Conservation (phyloP, 2,888 invertebrate species). For the Drosophila engyochracea region DNA sequence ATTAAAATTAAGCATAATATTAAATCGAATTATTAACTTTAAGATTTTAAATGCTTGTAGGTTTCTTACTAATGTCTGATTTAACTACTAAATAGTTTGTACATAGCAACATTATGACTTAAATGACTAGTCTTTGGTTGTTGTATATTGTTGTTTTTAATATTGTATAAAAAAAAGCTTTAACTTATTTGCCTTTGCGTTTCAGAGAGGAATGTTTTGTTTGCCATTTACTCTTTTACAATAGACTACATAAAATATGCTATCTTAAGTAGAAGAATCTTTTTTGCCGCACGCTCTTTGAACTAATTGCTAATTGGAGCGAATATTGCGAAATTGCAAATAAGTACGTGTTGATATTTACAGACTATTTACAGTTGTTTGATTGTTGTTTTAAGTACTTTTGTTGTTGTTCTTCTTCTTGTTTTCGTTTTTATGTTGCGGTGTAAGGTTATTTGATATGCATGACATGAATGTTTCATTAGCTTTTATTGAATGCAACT, state of each 20-base stretch:
- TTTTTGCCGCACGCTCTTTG: conserved; percentile 38
- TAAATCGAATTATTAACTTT: conserved; percentile 56
- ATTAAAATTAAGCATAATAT: conserved; percentile 43
- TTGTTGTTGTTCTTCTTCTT: conserved; percentile 18
- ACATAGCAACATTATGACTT: conserved; percentile 78
- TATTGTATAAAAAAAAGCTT: conserved; percentile 59
- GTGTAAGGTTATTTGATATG: conserved; percentile 66
- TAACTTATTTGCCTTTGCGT: conserved; percentile 63
- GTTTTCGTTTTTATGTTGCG: conserved; percentile 16
- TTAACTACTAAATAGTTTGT: conserved; percentile 61
- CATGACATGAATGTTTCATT: conserved; percentile 68
- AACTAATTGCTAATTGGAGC: conserved; percentile 73
- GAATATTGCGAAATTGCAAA: conserved; percentile 41
- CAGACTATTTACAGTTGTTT: conserved; percentile 69
- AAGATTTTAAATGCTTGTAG: conserved; percentile 18
- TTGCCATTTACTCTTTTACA: conserved; percentile 30
- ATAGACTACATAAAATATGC: conserved; percentile 19
- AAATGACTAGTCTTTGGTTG: conserved; percentile 84
- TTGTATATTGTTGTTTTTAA: conserved; percentile 45
- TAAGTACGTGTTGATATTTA: conserved; percentile 65
- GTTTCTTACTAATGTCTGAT: conserved; percentile 16
- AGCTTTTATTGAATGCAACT: conserved; percentile 42
- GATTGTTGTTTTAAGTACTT: conserved; percentile 45
- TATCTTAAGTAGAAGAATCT: conserved; percentile 39
- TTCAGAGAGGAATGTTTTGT: conserved; percentile 69